A percentile compares a stretch with the other conserved stretches of the same genome.
Evolutionary conservation across 2,888 invertebrate species (phyloP).

Genomic region (Limenitis camilla): DNA sequence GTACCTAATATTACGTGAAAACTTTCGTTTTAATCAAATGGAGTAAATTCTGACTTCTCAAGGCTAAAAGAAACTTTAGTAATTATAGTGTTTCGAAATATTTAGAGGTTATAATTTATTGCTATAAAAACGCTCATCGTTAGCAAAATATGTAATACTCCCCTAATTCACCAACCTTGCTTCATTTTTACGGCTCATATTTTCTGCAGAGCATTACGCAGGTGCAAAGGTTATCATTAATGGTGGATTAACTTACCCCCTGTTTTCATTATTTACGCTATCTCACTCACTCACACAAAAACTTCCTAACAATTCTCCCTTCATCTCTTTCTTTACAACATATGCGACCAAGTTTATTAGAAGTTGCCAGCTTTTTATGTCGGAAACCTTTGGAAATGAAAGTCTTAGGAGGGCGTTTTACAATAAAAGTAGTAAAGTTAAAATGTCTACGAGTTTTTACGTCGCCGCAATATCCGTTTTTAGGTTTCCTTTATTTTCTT

Average conservation of each 20-base stretch:
- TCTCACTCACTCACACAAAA: conserved; percentile 1
- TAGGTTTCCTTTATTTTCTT: too few relatives aligned
- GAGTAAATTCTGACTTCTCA: too few relatives aligned
- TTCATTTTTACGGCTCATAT: conserved; percentile 44
- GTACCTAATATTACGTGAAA: too few relatives aligned
- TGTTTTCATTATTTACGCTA: conserved; percentile 27
- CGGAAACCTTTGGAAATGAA: neutral
- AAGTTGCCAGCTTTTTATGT: neutral
- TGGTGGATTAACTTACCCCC: conserved; percentile 51
- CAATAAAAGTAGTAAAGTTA: too few relatives aligned
- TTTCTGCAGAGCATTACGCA: conserved; percentile 50
- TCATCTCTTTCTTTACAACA: conserved; percentile 6
- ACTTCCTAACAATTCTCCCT: neutral
- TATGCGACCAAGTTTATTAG: neutral
- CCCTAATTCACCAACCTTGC: conserved; percentile 36
- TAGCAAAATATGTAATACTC: conserved; percentile 16
- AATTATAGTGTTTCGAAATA: conserved; percentile 1
- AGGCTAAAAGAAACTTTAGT: too few relatives aligned
- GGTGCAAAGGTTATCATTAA: conserved; percentile 63
- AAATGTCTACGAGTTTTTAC: too few relatives aligned
- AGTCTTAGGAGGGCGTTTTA: neutral
- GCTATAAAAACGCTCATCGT: conserved; percentile 13
- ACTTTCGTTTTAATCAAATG: too few relatives aligned
- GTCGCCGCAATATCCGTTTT: too few relatives aligned
- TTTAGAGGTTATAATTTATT: conserved; percentile 4